phyloP scores from a whole-genome alignment of 1,140 invertebrate genomes.

The Neodiprion fabricii region DNA sequence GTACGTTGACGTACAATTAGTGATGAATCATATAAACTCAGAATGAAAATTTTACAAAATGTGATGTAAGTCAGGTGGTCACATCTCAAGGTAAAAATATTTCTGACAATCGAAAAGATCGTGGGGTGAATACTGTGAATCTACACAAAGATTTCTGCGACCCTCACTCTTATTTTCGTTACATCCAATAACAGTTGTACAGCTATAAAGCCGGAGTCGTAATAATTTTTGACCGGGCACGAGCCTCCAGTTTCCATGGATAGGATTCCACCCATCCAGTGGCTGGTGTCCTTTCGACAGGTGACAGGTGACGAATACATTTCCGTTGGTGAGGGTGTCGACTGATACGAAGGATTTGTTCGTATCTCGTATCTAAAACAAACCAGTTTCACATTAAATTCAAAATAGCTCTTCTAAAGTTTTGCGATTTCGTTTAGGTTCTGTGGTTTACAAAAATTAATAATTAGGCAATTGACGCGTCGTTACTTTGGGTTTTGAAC shows the following conservation, averaged over 20 bases:
- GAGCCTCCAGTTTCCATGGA: constrained; percentile 71
- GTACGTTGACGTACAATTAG: background rate
- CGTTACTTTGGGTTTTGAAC: no score
- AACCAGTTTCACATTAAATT: constrained; percentile 10
- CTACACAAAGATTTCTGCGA: no score
- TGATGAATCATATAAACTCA: background rate
- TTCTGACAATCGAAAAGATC: no score
- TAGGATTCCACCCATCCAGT: constrained; percentile 68
- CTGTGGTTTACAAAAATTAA: no score
- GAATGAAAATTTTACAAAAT: background rate
- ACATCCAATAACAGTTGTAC: constrained; percentile 75
- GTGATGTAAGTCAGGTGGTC: no score
- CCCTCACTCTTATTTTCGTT: constrained; percentile 71
- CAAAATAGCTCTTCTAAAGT: constrained; percentile 12
- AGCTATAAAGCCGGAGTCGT: constrained; percentile 76
- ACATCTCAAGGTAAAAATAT: no score
- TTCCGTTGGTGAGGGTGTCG: constrained; percentile 69
- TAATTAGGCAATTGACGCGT: no score
- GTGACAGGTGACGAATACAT: constrained; percentile 70
- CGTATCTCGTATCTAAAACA: constrained; percentile 72
- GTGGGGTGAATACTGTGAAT: no score
- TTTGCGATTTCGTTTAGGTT: constrained; percentile 4
- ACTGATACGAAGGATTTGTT: constrained; percentile 70
- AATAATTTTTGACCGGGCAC: constrained; percentile 78
- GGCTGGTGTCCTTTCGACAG: constrained; percentile 68